Base-by-base conservation (phyloP, 2,797 vertebrate species). In the Knipowitschia caucasica region DNA sequence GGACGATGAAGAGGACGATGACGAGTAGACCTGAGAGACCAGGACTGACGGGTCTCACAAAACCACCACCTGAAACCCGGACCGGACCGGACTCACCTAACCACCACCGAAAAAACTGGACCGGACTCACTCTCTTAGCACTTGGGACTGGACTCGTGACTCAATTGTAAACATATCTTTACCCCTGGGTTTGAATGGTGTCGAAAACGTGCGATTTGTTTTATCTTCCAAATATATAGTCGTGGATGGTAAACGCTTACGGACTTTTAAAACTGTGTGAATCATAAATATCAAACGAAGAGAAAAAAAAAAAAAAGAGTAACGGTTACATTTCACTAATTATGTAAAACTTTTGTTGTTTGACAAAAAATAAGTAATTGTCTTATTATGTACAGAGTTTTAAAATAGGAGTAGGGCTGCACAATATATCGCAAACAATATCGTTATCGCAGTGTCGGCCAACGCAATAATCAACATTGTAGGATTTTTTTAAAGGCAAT, bases 1-100 rank as follows among this genome's bases (percentile, higher is more conserved):
- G 0, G 91, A 92, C 0, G 93, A 94, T 0, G 93, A 94, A 0
- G 93, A 95, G 0, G 88, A 89, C 0, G 93, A 90, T 1, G 92
- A 87, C 44, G 81, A 85, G 63, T 85, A 82, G 65, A 72, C 21
- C 36, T 18, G 18, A 20, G 12, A 46, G 40, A 25, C 33, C 10
- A 33, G 27, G 46, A 33, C 27, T 33, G 47, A 23, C 24, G 42
- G 40, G 42, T 44, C 25, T 44, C 42, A 14, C 20, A 14, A 14
- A 23, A 50, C 12, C 29, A 33, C 12, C 29, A 50, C 30, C 29
- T 6, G 7, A 12, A 21, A 21, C 23, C 27, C 9, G 33, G 47
- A 25, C 29, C 45, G 17, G 38, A 25, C 42, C 47, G 55, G 23
- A 36, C 25, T 44, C 42, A 14, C 20, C 5, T 12, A 23, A 50